Conservation (phyloP, 2,113 vertebrate species). For the Centrocercus urophasianus region DNA sequence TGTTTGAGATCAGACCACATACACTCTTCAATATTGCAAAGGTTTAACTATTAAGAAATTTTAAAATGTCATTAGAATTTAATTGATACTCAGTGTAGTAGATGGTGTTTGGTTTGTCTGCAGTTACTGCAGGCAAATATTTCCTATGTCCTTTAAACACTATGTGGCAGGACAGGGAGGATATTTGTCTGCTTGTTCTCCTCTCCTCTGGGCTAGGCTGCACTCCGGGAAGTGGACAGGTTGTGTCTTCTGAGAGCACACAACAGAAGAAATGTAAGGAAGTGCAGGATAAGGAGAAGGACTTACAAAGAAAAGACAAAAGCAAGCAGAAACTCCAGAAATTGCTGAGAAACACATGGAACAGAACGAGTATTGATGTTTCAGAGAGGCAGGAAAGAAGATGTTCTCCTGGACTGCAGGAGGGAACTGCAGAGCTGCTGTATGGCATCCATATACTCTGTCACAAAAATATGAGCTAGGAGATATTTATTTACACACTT, state of each 20-base stretch:
- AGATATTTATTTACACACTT: neutral
- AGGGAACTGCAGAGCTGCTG: accelerated
- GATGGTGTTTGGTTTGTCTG: neutral
- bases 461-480: neutral
- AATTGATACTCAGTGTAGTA: neutral
- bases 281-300: neutral
- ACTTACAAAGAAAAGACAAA: neutral
- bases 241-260: neutral
- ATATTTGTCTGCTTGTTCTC: neutral
- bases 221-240: neutral
- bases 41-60: neutral
- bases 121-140: neutral
- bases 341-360: neutral
- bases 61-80: neutral
- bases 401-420: neutral
- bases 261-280: neutral
- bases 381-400: neutral
- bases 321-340: neutral
- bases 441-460: accelerated
- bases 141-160: neutral
- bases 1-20: neutral
- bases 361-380: neutral
- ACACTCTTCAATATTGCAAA: neutral
- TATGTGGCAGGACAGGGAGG: neutral
- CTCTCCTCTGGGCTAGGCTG: neutral